Base-by-base conservation (phyloP, 2,888 invertebrate genomes). In the Pseudeuparius sepicola region DNA sequence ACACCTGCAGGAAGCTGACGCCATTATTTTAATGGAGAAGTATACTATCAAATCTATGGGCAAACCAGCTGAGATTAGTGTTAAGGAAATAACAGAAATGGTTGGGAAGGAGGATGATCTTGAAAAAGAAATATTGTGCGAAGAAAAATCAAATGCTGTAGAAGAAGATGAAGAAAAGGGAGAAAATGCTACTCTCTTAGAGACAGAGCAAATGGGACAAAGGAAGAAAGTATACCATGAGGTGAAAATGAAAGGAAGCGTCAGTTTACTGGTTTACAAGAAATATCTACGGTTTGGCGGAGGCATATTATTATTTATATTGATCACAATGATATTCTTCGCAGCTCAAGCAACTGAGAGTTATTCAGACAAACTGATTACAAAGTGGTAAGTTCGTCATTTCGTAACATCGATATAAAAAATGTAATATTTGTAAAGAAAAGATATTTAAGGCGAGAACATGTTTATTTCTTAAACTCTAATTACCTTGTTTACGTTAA, bases 1-100 rank as follows among this genome's bases (percentile, higher is more conserved):
- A 50, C 75, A 76, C 50, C 63, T 76, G 2, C 65, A 70, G 40
- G 69, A 69, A 27, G 47, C 48, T n/a, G 51, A 55, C 36, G 44
- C 44, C 20, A 42, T 53, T 2, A 46, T 52, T 4, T 34, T 48
- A 4, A 48, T 55, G 45, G 30, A 43, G 50, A 67, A 67, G 46
- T 68, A 68, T 2, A 43, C 63, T 2, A 67, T 71, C 47, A 66
- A 66, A 0, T 67, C 72, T 1, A 70, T 70, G 2, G 76, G 75
- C 51, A 73, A 75, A 13, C 75, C 79, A 1, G 60, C 83, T 2
- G 70, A 74, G 34, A 73, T 72, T 6, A 73, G 74, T 3, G 81
- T 82, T 1, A 57, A 81, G 47, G 76, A 85, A 57, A 80, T 85
- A 54, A 78, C 79, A 0, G 64, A 74, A 48, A 56, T 86, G 39